Conservation (phyloP, 2,113 vertebrate genomes). For the Shinisaurus crocodilurus region DNA sequence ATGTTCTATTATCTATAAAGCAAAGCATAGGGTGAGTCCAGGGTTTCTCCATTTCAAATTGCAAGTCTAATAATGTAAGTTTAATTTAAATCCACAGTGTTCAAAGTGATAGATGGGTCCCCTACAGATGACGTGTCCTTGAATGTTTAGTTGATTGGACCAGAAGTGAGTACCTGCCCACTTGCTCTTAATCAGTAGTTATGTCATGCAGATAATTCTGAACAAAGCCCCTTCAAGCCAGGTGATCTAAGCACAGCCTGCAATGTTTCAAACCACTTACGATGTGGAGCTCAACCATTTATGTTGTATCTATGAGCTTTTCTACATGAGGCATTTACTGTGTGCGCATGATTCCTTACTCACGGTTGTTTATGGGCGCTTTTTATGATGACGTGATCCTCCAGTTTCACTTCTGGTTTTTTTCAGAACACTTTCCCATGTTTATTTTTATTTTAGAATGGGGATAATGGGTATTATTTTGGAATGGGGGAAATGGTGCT, state of each 20-base stretch:
- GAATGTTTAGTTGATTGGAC: too few species aligned
- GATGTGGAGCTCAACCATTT: not conserved
- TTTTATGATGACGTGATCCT: too few species aligned
- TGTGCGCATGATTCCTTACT: too few species aligned
- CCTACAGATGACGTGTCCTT: not conserved
- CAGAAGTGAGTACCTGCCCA: not conserved
- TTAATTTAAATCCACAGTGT: not conserved
- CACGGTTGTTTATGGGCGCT: too few species aligned
- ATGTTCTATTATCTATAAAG: not conserved
- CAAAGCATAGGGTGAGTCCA: not conserved
- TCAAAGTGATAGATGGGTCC: not conserved
- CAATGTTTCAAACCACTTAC: not conserved
- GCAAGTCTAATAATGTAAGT: not conserved
- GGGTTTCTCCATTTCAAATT: not conserved
- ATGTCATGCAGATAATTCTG: not conserved
- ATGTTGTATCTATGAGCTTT: not conserved
- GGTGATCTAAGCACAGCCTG: not conserved
- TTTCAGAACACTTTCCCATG: not conserved
- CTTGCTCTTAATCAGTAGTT: not conserved
- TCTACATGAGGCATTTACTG: too few species aligned
- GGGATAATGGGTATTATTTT: slow-evolving; percentile 17
- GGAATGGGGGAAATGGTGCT: not conserved
- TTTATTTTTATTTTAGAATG: too few species aligned
- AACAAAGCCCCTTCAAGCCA: not conserved
- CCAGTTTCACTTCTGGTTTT: too few species aligned